Evolutionary conservation across 2,113 vertebrate species (phyloP), one percentile per base, ranked within the genome.

Genomic region (Murina feae): DNA sequence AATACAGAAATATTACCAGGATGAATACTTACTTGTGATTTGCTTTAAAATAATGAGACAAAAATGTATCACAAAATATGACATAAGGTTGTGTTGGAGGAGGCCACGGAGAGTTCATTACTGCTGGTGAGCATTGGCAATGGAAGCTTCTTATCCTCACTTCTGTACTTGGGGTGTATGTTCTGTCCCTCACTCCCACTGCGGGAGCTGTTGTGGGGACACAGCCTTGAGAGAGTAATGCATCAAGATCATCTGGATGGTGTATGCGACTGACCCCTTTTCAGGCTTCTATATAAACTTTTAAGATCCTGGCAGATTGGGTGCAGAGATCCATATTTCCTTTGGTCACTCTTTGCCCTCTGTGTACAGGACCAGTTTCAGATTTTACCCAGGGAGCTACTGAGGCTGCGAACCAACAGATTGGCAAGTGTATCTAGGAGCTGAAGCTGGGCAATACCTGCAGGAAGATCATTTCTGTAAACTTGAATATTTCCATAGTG

Each of bases 1-100:
- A 76, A n/a, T 90, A 85, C 66, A 51, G 55, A 96, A 76, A n/a
- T 90, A 85, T 71, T 92, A 94, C 16, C 35, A 2, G 63, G 47
- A 86, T n/a, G 68, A 85, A 88, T 44, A 88, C 28, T 4, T 51
- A 53, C 44, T 30, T 88, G 7, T 21, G 4, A 49, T 93, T 93
- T 60, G 7, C n/a, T 86, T 82, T 81, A 80, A 83, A 86, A 81
- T 39, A 88, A 72, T 60, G 9, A 81, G 28, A 51, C 25, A 58
- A 87, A 60, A 79, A 80, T 21, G 0, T 63, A 0, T 93, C 42
- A 55, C 65, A 53, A 85, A n/a, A 35, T 20, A 47, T 53, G 37
- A 72, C 12, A 30, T 10, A 72, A 86, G 21, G n/a, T 13, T 49
- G 32, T 78, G 14, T 75, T 87, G 32, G 58, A 65, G 23, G 25